Percentiles rank a stretch among this genome's conserved stretches.
These are phyloP conservation scores for Murina feae DNA, from an alignment of 2,113 vertebrate species.

Conservation along the genomic window DNA sequence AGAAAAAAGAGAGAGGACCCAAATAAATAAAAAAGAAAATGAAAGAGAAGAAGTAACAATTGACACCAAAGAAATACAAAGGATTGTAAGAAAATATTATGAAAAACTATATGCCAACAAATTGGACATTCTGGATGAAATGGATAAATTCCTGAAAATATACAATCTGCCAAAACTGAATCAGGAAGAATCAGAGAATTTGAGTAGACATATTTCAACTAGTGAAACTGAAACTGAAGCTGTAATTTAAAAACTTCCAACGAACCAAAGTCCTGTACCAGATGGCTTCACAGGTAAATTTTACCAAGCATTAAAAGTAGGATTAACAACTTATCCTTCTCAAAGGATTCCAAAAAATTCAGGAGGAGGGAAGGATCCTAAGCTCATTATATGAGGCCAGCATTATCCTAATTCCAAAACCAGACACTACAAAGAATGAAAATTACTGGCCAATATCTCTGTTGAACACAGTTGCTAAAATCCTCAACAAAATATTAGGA, in stretches of 20 bases:
- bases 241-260: not conserved
- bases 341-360: not conserved
- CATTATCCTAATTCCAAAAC: too few relatives aligned
- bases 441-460: too few relatives aligned
- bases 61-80: not conserved
- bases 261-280: not conserved
- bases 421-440: too few relatives aligned
- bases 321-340: not conserved
- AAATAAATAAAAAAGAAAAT: not conserved
- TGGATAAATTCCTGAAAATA: not conserved
- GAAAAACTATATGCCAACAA: not conserved
- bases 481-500: too few relatives aligned
- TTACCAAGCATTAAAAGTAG: not conserved
- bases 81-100: not conserved
- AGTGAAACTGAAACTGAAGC: not conserved
- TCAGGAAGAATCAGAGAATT: not conserved
- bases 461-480: too few relatives aligned
- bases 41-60: not conserved
- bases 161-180: not conserved
- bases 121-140: not conserved
- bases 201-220: not conserved
- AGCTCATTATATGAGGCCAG: too few relatives aligned
- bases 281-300: not conserved
- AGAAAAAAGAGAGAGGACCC: not conserved
- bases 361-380: too few relatives aligned